Percentiles rank a stretch among this genome's conserved stretches.
These are phyloP conservation scores for Papilio xuthus DNA, from an alignment of 1,140 invertebrate genomes.

Conservation along the genomic window DNA sequence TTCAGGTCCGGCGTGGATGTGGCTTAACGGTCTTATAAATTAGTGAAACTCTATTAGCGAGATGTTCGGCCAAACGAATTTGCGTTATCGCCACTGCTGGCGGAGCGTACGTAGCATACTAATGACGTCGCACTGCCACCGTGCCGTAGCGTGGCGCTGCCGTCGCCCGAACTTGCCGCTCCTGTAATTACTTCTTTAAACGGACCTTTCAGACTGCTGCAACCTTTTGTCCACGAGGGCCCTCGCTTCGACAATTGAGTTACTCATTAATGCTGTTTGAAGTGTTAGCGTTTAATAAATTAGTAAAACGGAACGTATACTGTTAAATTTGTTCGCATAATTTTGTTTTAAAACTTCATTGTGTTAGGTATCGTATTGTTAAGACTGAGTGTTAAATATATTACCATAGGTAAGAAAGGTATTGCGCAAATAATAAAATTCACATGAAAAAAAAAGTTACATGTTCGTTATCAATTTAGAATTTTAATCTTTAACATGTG, in stretches of 20 bases:
- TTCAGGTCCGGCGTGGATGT: conserved; percentile 63
- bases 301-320: conserved; percentile 27
- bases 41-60: conserved; percentile 81
- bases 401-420: too few species aligned
- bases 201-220: conserved; percentile 57
- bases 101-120: conserved; percentile 72
- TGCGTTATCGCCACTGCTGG: conserved; percentile 78
- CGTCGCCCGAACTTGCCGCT: conserved; percentile 67
- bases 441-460: too few species aligned
- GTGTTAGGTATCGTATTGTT: background rate
- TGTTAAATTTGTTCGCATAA: conserved; percentile 16
- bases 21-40: conserved; percentile 80
- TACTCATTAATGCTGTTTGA: conserved; percentile 49
- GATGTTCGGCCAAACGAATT: conserved; percentile 80
- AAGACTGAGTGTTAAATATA: too few species aligned
- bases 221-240: conserved; percentile 59
- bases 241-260: conserved; percentile 63
- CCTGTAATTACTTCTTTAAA: conserved; percentile 79
- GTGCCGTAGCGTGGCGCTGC: conserved; percentile 50
- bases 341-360: background rate
- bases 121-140: conserved; percentile 56
- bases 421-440: too few species aligned
- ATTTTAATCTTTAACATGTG: background rate
- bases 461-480: background rate
- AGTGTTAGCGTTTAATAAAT: conserved; percentile 40